These are phyloP conservation scores for Onychostruthus taczanowskii DNA, from an alignment of 2,113 vertebrate species.

Conservation along the genomic window DNA sequence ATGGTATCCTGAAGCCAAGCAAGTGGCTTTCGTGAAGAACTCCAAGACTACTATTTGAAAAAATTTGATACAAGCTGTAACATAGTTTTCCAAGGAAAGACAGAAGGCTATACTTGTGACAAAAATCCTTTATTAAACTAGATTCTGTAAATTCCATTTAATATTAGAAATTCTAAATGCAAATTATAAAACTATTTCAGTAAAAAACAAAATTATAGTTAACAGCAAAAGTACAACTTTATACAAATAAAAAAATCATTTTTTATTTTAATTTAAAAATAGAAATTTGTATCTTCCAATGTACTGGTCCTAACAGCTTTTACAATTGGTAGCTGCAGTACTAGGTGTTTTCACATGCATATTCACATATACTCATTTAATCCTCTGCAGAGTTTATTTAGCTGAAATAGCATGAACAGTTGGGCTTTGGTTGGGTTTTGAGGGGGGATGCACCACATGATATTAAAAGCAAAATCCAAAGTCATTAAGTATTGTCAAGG, in stretches of 20 bases:
- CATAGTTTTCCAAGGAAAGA: slow-evolving; percentile 20
- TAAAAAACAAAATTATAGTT: slow-evolving; percentile 71
- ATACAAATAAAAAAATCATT: slow-evolving; percentile 68
- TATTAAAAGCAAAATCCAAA: slow-evolving; percentile 25
- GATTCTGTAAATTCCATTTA: slow-evolving; percentile 61
- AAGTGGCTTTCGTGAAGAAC: slow-evolving; percentile 6
- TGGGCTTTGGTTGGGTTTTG: not conserved
- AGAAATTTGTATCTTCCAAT: slow-evolving; percentile 20
- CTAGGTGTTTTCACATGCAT: slow-evolving; percentile 27
- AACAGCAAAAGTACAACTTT: slow-evolving; percentile 74
- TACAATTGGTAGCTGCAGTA: slow-evolving; percentile 41
- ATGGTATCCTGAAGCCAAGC: slow-evolving; percentile 35
- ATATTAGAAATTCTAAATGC: slow-evolving; percentile 72
- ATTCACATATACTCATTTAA: slow-evolving; percentile 2
- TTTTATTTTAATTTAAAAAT: slow-evolving; percentile 43
- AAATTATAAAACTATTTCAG: slow-evolving; percentile 76
- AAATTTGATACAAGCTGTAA: not conserved
- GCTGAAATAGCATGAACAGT: slow-evolving; percentile 11
- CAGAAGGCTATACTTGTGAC: slow-evolving; percentile 43
- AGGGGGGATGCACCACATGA: not conserved
- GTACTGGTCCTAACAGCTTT: slow-evolving; percentile 41
- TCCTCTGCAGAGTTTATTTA: slow-evolving; percentile 16
- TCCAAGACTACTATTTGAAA: not conserved
- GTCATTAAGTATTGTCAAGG: not conserved
- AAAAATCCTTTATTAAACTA: slow-evolving; percentile 78